Percentiles rank a stretch among this genome's conserved stretches.
Conservation (phyloP, 1,140 invertebrate species). For the Zaprionus inermis region DNA sequence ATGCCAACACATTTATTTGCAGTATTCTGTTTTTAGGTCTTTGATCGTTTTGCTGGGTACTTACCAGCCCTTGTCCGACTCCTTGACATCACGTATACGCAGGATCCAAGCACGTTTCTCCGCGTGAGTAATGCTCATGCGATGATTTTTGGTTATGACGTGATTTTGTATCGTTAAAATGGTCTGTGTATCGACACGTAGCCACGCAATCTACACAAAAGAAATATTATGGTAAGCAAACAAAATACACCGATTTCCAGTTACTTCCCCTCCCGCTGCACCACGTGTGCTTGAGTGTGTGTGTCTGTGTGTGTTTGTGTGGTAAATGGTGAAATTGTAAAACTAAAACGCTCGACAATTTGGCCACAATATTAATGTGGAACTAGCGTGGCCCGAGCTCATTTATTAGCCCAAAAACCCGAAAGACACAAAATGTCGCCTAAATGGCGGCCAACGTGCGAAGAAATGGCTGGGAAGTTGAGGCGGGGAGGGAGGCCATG, state of each 20-base stretch:
- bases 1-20: neutral
- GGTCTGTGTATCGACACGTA: constrained; percentile 96
- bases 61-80: constrained; percentile 91
- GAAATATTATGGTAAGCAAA: constrained; percentile 45
- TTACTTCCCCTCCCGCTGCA: neutral
- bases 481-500: no score
- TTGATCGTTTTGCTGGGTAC: neutral
- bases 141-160: constrained; percentile 94
- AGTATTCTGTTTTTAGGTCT: neutral
- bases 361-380: constrained; percentile 61
- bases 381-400: constrained; percentile 65
- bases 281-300: neutral
- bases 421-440: constrained; percentile 55
- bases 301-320: constrained; percentile 1
- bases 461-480: neutral
- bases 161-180: constrained; percentile 95
- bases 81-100: constrained; percentile 91
- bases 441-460: constrained; percentile 27
- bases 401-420: constrained; percentile 66
- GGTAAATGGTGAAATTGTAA: constrained; percentile 50
- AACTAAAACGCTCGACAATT: constrained; percentile 72
- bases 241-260: constrained; percentile 22
- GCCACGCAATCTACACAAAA: constrained; percentile 91
- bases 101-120: constrained; percentile 94
- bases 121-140: constrained; percentile 93